phyloP scores from a whole-genome alignment of 2,797 vertebrate genomes.

The Acipenser oxyrinchus region DNA sequence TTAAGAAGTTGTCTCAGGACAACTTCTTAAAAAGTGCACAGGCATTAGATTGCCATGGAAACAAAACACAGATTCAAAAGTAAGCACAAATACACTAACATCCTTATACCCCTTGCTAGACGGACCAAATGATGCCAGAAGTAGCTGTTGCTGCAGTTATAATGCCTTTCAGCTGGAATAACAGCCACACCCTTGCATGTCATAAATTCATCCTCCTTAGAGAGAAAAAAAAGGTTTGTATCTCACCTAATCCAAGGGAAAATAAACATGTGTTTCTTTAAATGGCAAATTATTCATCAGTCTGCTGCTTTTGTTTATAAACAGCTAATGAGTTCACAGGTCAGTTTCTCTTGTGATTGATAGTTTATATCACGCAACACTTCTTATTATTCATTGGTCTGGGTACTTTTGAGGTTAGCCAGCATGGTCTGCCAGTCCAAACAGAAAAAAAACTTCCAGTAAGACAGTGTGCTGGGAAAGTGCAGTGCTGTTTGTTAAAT shows the following conservation, averaged over 20 bases:
- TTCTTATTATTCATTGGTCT: constrained; percentile 13
- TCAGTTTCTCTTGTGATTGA: constrained; percentile 10
- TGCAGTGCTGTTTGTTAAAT: constrained; percentile 14
- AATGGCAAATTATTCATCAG: neutral
- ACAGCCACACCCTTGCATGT: constrained; percentile 2
- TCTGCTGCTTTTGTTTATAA: neutral
- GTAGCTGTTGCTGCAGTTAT: neutral
- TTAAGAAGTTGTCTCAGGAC: neutral
- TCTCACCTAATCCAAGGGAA: neutral
- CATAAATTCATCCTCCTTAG: neutral
- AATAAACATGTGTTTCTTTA: neutral
- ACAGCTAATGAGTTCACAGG: neutral
- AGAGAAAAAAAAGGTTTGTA: neutral
- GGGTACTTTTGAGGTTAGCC: constrained; percentile 11
- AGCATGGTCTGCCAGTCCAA: constrained; percentile 12
- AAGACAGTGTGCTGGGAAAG: constrained; percentile 4
- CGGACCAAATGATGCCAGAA: neutral
- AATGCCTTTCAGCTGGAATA: constrained; percentile 10
- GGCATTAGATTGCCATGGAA: neutral
- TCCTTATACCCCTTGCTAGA: neutral
- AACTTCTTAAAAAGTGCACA: neutral
- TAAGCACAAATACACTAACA: neutral
- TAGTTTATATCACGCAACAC: constrained; percentile 13
- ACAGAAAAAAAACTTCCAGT: constrained; percentile 9
- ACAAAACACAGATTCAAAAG: neutral